These are phyloP conservation scores for Trachops cirrhosus DNA, from an alignment of 2,797 vertebrate species.

Conservation along the genomic window DNA sequence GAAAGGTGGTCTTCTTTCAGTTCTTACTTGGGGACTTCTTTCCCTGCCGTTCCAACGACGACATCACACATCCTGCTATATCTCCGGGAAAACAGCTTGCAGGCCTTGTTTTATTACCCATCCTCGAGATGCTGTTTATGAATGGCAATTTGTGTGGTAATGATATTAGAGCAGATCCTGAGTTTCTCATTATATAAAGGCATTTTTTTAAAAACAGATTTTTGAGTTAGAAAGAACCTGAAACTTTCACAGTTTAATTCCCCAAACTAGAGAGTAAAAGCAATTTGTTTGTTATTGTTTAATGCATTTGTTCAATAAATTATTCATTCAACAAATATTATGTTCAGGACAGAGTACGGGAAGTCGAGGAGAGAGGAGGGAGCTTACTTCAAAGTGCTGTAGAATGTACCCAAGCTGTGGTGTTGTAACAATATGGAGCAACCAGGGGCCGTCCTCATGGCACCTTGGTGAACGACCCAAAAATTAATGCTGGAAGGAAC, in stretches of 20 bases:
- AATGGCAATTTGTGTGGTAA: background rate
- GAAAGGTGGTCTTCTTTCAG: background rate
- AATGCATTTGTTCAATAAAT: background rate
- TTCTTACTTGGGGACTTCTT: background rate
- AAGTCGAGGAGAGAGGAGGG: background rate
- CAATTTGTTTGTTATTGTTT: background rate
- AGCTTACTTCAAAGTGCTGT: background rate
- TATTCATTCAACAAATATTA: background rate
- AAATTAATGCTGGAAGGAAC: no score
- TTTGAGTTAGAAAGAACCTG: conserved; percentile 5
- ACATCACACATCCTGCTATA: background rate
- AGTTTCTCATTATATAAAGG: background rate
- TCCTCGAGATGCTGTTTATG: background rate
- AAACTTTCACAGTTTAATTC: background rate
- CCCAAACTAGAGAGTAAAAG: background rate
- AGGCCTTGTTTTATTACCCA: background rate
- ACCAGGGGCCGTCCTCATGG: no score
- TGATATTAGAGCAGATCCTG: background rate
- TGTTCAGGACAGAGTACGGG: background rate
- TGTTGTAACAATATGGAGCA: no score
- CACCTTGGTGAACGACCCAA: no score
- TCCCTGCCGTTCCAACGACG: background rate
- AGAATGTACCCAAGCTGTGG: accelerated
- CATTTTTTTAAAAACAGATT: background rate
- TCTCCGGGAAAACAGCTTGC: background rate